Conservation (phyloP, 2,113 vertebrate genomes). For the Grantiella picta region DNA sequence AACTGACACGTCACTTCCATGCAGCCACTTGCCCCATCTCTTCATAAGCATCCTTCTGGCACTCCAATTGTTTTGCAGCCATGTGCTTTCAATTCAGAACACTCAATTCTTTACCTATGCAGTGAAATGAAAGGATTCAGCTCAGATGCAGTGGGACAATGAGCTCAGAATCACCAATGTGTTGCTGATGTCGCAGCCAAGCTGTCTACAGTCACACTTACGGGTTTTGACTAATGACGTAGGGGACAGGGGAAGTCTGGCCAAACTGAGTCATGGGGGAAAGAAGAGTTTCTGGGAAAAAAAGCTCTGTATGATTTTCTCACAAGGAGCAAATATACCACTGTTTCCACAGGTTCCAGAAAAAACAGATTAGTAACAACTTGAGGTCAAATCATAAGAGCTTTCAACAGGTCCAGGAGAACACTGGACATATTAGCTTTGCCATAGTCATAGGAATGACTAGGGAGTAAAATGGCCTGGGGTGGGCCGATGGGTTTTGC, state of each 20-base stretch:
- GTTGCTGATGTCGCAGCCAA: background rate
- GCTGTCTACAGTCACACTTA: background rate
- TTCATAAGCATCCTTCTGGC: background rate
- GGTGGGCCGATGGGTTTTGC: background rate
- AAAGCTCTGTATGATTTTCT: background rate
- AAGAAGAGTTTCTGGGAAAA: conserved; percentile 7
- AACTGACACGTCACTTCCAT: background rate
- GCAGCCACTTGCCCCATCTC: background rate
- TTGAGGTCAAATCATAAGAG: background rate
- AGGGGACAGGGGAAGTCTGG: background rate
- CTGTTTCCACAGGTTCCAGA: background rate
- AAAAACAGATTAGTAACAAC: background rate
- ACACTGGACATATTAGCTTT: background rate
- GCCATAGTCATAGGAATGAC: background rate
- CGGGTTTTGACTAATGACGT: background rate
- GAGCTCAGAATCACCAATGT: background rate
- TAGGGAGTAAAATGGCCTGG: background rate
- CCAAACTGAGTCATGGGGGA: background rate
- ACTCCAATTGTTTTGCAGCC: background rate
- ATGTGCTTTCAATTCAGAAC: background rate
- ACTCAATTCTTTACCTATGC: background rate
- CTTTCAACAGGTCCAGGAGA: background rate
- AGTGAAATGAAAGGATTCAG: background rate
- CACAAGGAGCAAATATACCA: background rate
- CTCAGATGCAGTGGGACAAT: background rate